These are phyloP conservation scores for Atta texana DNA, from an alignment of 1,140 invertebrate genomes.

Conservation along the genomic window DNA sequence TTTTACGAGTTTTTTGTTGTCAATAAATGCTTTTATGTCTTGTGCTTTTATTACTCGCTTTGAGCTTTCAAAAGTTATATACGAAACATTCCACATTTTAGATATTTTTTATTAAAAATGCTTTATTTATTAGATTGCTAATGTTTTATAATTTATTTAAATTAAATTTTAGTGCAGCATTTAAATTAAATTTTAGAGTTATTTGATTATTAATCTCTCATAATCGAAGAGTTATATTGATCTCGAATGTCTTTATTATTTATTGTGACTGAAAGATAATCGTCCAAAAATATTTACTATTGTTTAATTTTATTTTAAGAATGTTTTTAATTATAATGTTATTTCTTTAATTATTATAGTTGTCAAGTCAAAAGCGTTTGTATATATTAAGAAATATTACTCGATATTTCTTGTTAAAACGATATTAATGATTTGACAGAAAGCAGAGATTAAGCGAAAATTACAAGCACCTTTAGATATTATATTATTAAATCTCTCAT, in stretches of 20 bases:
- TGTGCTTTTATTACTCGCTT: background rate
- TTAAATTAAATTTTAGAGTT: background rate
- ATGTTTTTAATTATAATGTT: background rate
- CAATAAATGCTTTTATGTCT: slow-evolving; percentile 37
- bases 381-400: background rate
- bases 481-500: background rate
- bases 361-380: background rate
- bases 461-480: background rate
- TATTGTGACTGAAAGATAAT: background rate
- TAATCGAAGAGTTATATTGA: background rate
- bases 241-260: background rate
- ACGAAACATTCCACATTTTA: background rate
- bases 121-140: background rate
- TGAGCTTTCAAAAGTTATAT: slow-evolving; percentile 1
- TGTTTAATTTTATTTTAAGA: background rate
- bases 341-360: background rate
- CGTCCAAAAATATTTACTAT: background rate
- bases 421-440: background rate
- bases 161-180: background rate
- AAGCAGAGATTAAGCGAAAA: background rate
- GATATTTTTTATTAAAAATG: background rate
- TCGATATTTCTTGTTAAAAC: background rate
- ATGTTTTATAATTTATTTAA: background rate
- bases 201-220: background rate
- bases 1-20: slow-evolving; percentile 25